Evolutionary conservation across 30 jellyfish, hydroid and myxozoan genomes (phyloP).

Genomic region (Clytia hemisphaerica): DNA sequence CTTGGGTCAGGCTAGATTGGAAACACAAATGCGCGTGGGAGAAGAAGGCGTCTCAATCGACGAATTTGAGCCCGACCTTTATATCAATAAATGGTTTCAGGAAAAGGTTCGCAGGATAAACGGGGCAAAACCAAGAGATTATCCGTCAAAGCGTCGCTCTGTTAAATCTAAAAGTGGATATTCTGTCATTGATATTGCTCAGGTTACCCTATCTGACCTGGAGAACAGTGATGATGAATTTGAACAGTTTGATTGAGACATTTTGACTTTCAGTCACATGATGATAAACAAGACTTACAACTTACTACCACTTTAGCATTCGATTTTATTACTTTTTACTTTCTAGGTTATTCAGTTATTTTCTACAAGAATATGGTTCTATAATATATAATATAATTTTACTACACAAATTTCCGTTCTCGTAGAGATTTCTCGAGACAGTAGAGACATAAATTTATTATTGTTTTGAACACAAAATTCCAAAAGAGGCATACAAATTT

Average conservation of each 20-base stretch:
- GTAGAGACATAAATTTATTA: no score
- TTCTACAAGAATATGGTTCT: no score
- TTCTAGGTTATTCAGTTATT: no score
- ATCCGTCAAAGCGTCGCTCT: neutral
- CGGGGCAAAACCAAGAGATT: slow-evolving; percentile 13
- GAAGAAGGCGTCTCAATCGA: slow-evolving; percentile 15
- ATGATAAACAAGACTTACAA: no score
- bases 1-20: slow-evolving; percentile 14
- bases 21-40: slow-evolving; percentile 16
- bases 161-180: neutral
- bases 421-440: no score
- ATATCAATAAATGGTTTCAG: slow-evolving; percentile 1
- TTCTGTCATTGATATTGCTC: neutral
- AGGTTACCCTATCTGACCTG: neutral
- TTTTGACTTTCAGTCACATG: no score
- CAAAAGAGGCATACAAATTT: no score
- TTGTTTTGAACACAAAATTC: no score
- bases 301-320: no score
- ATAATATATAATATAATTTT: no score
- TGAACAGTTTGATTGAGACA: neutral
- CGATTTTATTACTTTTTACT: no score
- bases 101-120: neutral
- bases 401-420: no score
- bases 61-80: slow-evolving; percentile 25
- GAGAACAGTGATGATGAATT: slow-evolving; percentile 20